These are phyloP conservation scores for Drosophila triauraria DNA, from an alignment of 1,140 invertebrate species.

Conservation along the genomic window DNA sequence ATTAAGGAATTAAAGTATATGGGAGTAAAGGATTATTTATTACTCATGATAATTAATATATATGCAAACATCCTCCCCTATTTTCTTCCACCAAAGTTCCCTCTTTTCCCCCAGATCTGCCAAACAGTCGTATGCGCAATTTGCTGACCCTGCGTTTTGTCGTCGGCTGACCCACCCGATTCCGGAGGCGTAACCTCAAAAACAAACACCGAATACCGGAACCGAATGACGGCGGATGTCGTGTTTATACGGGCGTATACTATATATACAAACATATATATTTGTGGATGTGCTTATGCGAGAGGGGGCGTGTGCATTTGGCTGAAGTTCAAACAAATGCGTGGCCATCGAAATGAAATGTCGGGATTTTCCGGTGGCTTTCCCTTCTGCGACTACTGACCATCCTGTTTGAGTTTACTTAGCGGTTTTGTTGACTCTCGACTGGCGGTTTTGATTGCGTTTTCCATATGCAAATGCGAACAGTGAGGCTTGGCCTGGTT, in stretches of 20 bases:
- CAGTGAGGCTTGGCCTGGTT: not conserved
- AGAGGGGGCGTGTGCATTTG: conserved; percentile 46
- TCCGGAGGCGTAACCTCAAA: conserved; percentile 50
- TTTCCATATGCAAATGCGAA: conserved; percentile 62
- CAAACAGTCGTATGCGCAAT: conserved; percentile 22
- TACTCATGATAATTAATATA: too few relatives aligned
- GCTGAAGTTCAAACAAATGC: conserved; percentile 44
- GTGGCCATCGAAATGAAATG: conserved; percentile 48
- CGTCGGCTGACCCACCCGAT: conserved; percentile 40
- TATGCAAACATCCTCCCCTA: not conserved
- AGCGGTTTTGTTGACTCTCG: conserved; percentile 58
- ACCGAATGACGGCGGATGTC: conserved; percentile 36
- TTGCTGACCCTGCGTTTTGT: conserved; percentile 35
- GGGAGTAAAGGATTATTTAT: not conserved
- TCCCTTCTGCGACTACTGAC: conserved; percentile 18
- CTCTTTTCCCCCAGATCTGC: not conserved
- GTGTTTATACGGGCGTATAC: not conserved
- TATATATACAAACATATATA: not conserved
- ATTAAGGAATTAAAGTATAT: too few relatives aligned
- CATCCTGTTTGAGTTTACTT: conserved; percentile 58
- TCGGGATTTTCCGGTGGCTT: conserved; percentile 39
- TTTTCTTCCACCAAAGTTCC: not conserved
- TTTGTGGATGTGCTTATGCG: not conserved
- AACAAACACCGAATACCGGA: conserved; percentile 42
- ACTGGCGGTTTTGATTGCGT: conserved; percentile 57